phyloP scores from a whole-genome alignment of 2,113 vertebrate species.

The Saccopteryx leptura region DNA sequence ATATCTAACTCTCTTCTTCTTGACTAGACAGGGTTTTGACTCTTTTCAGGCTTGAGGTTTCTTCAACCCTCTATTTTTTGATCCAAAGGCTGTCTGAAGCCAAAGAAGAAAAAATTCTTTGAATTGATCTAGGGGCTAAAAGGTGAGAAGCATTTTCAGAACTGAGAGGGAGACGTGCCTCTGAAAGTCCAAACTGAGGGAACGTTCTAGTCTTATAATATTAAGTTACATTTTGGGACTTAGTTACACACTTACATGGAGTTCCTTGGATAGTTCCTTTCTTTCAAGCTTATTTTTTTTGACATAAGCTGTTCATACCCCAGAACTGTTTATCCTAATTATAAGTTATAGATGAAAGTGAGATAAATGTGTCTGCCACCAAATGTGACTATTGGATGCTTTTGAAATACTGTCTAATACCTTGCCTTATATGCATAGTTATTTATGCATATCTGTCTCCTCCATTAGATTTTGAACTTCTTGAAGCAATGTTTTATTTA shows the following conservation, averaged over 20 bases:
- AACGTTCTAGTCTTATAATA: not conserved
- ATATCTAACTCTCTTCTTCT: not conserved
- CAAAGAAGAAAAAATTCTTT: constrained; percentile 20
- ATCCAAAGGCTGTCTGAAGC: not conserved
- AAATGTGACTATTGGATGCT: constrained; percentile 10
- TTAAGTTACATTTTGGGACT: constrained; percentile 4
- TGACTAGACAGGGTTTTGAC: not conserved
- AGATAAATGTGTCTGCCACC: constrained; percentile 75
- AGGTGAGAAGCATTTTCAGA: not conserved
- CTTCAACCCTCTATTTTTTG: not conserved
- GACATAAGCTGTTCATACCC: constrained; percentile 38
- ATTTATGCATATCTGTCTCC: not conserved
- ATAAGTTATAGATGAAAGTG: constrained; percentile 62
- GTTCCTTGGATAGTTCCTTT: constrained; percentile 42
- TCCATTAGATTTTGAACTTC: constrained; percentile 36
- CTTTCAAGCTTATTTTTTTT: constrained; percentile 32
- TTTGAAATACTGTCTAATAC: not conserved
- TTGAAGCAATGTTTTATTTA: constrained; percentile 3
- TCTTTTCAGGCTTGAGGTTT: not conserved
- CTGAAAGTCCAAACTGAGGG: constrained; percentile 40
- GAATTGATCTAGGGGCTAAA: not conserved
- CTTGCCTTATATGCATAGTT: not conserved
- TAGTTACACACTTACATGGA: constrained; percentile 64
- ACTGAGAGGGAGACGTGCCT: constrained; percentile 23
- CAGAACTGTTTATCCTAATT: constrained; percentile 79